Conservation (phyloP, 2,888 invertebrate species). For the Synanthedon vespiformis region DNA sequence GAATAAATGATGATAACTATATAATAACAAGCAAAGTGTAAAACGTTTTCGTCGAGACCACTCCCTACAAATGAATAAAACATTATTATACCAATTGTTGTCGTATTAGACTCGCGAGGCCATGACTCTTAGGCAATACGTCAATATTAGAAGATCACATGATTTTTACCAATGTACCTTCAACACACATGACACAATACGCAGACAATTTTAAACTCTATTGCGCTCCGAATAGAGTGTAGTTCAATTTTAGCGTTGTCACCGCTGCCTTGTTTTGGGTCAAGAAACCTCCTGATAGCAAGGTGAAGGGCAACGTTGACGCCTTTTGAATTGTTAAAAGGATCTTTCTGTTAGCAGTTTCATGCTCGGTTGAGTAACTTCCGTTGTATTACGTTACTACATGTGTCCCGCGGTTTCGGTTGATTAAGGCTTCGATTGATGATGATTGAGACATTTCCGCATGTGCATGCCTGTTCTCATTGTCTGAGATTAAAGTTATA, state of each 20-base stretch:
- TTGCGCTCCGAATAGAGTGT: not conserved
- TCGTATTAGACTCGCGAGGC: conserved; percentile 16
- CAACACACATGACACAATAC: not conserved
- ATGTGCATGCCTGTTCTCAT: too few relatives aligned
- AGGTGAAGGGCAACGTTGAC: conserved; percentile 27
- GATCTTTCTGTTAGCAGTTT: conserved; percentile 15
- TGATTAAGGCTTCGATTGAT: too few relatives aligned
- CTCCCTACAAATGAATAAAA: not conserved
- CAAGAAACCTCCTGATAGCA: conserved; percentile 2
- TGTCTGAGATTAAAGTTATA: too few relatives aligned
- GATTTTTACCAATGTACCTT: not conserved
- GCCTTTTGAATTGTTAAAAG: conserved; percentile 18
- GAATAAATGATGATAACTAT: too few relatives aligned
- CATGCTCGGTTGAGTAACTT: conserved; percentile 18
- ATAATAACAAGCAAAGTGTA: not conserved
- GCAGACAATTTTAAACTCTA: not conserved
- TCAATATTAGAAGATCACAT: not conserved
- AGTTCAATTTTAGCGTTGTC: too few relatives aligned
- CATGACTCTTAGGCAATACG: conserved; percentile 11
- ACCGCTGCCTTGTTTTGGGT: not conserved
- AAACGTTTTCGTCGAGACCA: not conserved
- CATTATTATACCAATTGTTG: conserved; percentile 13
- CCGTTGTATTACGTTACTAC: conserved; percentile 9
- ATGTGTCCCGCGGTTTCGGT: too few relatives aligned
- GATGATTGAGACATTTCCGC: too few relatives aligned